phyloP scores from a whole-genome alignment of 2,888 invertebrate genomes.

The Volucella inflata region DNA sequence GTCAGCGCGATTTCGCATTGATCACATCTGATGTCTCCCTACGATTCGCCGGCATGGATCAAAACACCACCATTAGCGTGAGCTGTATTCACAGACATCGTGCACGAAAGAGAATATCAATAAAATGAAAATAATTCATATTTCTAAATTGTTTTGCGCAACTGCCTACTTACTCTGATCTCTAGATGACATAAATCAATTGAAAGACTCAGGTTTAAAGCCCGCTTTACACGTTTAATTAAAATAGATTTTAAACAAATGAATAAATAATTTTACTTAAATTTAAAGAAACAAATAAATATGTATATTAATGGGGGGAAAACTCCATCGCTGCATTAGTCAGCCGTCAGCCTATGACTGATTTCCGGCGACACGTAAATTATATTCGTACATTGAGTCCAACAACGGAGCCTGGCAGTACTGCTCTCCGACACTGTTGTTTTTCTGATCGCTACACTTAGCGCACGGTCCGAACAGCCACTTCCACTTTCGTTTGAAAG shows the following conservation, averaged over 20 bases:
- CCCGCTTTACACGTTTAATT: conserved; percentile 62
- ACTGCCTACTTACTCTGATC: no score
- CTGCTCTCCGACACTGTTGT: conserved; percentile 76
- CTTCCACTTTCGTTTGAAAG: conserved; percentile 78
- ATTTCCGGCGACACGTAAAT: conserved; percentile 49
- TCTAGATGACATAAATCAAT: not conserved
- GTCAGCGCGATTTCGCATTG: not conserved
- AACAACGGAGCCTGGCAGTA: conserved; percentile 79
- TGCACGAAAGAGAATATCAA: no score
- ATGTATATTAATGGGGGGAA: not conserved
- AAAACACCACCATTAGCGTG: conserved; percentile 97
- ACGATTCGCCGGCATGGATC: conserved; percentile 98
- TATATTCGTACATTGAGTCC: conserved; percentile 68
- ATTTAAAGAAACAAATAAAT: conserved; percentile 29
- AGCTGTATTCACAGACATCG: conserved; percentile 97
- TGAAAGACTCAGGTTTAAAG: conserved; percentile 46
- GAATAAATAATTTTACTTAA: conserved; percentile 35
- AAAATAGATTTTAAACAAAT: conserved; percentile 38
- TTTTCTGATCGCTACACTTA: conserved; percentile 78
- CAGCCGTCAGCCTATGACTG: conserved; percentile 27
- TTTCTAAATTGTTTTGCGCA: no score
- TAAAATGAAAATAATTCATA: no score
- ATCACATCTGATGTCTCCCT: conserved; percentile 84
- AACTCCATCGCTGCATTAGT: not conserved
- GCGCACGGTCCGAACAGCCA: conserved; percentile 80